Conservation (phyloP, 1,140 invertebrate genomes). For the Acromyrmex heyeri region DNA sequence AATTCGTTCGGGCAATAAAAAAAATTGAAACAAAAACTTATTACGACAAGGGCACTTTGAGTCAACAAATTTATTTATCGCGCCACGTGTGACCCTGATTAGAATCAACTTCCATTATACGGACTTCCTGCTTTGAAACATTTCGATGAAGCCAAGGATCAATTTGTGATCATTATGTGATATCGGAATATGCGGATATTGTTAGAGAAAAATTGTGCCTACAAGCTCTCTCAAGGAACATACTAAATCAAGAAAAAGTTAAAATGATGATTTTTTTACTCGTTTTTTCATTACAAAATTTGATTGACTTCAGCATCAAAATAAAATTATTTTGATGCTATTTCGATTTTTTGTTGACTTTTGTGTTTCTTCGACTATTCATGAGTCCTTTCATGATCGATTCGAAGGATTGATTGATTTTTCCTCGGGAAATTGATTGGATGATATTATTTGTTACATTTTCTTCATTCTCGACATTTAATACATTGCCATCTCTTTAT, state of each 20-base stretch:
- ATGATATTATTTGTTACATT: neutral
- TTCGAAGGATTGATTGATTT: neutral
- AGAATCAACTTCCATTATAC: neutral
- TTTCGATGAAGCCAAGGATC: constrained; percentile 14
- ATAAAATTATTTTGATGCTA: too few relatives aligned
- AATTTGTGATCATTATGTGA: neutral
- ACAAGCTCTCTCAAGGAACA: neutral
- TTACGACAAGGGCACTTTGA: neutral
- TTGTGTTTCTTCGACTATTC: too few relatives aligned
- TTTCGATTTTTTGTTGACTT: too few relatives aligned
- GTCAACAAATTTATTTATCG: neutral
- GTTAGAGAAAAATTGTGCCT: neutral
- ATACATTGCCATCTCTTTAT: neutral
- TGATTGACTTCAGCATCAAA: too few relatives aligned
- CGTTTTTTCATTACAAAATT: too few relatives aligned
- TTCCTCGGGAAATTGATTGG: neutral
- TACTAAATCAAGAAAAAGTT: too few relatives aligned
- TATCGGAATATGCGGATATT: constrained; percentile 7
- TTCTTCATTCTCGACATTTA: neutral
- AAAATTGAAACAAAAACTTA: neutral
- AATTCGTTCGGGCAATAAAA: neutral
- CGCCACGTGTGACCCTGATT: neutral
- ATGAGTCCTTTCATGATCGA: neutral
- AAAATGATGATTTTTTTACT: too few relatives aligned
- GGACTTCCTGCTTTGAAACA: constrained; percentile 31